phyloP scores from a whole-genome alignment of 2,113 vertebrate species.

The Tyrannus savana region DNA sequence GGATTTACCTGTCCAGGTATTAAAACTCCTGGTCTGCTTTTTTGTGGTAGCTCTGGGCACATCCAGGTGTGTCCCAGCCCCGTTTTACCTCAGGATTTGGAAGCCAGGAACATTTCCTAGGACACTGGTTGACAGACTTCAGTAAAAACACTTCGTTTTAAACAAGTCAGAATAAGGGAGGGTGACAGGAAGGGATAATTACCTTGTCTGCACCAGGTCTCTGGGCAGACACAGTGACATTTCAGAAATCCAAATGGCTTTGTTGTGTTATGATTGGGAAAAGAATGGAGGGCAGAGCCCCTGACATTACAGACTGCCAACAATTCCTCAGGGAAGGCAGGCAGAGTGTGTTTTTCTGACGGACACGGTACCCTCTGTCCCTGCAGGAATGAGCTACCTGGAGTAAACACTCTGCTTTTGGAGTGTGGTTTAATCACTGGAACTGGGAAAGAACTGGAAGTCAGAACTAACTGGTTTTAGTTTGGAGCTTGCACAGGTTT shows the following conservation, averaged over 20 bases:
- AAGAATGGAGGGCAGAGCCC: constrained; percentile 42
- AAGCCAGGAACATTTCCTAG: not conserved
- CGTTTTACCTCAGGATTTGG: not conserved
- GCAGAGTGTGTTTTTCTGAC: accelerated
- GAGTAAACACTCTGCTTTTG: accelerated
- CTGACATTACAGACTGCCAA: not conserved
- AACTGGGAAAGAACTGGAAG: accelerated
- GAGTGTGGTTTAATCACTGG: accelerated
- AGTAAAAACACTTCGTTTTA: not conserved
- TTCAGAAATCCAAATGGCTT: not conserved
- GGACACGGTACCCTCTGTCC: not conserved
- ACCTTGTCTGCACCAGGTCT: not conserved
- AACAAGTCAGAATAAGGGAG: not conserved
- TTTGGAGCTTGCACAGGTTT: not conserved
- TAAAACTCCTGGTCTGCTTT: not conserved
- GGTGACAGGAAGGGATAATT: constrained; percentile 30
- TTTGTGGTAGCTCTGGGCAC: not conserved
- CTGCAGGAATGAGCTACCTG: not conserved
- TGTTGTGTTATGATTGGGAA: constrained; percentile 32
- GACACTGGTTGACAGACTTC: not conserved
- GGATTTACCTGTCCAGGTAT: not conserved
- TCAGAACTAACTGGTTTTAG: accelerated
- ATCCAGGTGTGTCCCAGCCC: not conserved
- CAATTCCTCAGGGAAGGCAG: not conserved
- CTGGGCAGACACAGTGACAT: constrained; percentile 29